Conservation (phyloP, 1,140 invertebrate genomes). For the Vollenhovia emeryi region DNA sequence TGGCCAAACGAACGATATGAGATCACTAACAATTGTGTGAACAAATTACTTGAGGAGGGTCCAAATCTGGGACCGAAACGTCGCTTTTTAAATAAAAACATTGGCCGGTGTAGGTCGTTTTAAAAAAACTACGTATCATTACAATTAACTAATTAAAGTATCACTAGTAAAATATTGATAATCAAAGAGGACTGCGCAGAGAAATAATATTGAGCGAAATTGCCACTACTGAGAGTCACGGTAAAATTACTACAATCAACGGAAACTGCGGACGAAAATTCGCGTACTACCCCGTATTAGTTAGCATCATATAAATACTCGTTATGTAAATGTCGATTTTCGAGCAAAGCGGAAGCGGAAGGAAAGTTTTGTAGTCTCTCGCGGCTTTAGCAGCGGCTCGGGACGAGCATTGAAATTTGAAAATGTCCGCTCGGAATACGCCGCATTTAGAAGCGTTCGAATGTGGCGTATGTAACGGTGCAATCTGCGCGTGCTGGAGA, state of each 20-base stretch:
- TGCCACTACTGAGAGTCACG: neutral
- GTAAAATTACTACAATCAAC: neutral
- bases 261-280: neutral
- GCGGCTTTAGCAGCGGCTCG: neutral
- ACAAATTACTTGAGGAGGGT: no score
- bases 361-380: neutral
- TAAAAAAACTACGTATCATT: no score
- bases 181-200: neutral
- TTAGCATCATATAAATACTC: neutral
- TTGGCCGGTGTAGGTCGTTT: no score
- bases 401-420: slow-evolving; percentile 3
- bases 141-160: no score
- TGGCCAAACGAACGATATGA: no score
- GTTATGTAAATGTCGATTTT: neutral
- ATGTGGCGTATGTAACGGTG: slow-evolving; percentile 26
- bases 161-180: slow-evolving; percentile 2
- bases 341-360: neutral
- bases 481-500: slow-evolving; percentile 37
- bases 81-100: no score
- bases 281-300: no score
- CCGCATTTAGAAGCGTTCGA: slow-evolving; percentile 29
- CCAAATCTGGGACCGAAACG: no score
- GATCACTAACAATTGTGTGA: no score
- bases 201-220: neutral
- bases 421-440: slow-evolving; percentile 46